These are phyloP conservation scores for Carettochelys insculpta DNA, from an alignment of 2,113 vertebrate genomes.

Conservation along the genomic window DNA sequence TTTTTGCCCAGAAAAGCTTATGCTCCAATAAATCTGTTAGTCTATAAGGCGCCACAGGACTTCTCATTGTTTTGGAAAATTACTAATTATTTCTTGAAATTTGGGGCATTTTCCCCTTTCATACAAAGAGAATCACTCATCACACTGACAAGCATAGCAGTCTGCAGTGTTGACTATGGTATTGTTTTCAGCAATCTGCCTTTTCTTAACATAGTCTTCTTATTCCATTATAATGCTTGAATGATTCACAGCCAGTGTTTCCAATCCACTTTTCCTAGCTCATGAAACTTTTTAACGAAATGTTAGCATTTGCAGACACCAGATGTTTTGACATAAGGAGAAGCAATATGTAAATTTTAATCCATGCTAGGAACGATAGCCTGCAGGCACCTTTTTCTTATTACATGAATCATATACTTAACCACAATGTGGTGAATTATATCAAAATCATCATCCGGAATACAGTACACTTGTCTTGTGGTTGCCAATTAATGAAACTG, in stretches of 20 bases:
- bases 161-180: conserved; percentile 55
- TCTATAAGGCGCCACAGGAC: too few relatives aligned
- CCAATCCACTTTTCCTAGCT: conserved; percentile 72
- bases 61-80: too few relatives aligned
- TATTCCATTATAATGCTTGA: conserved; percentile 78
- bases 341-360: conserved; percentile 84
- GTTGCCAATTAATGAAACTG: conserved; percentile 76
- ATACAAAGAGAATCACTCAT: conserved; percentile 34
- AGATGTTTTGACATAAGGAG: conserved; percentile 86
- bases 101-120: conserved; percentile 11
- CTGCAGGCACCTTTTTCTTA: conserved; percentile 79
- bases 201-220: conserved; percentile 67
- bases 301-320: conserved; percentile 79
- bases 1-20: too few relatives aligned
- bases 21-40: too few relatives aligned
- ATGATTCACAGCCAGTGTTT: conserved; percentile 73
- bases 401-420: conserved; percentile 81
- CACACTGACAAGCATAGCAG: conserved; percentile 68
- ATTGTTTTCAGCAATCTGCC: conserved; percentile 65
- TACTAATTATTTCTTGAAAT: background rate
- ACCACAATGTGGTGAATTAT: conserved; percentile 69
- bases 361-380: conserved; percentile 80
- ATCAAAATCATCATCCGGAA: conserved; percentile 73
- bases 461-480: conserved; percentile 68
- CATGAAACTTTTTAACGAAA: conserved; percentile 79